Percentiles rank a stretch among this genome's conserved stretches.
These are phyloP conservation scores for Papilio xuthus DNA, from an alignment of 1,140 invertebrate species.

Conservation along the genomic window DNA sequence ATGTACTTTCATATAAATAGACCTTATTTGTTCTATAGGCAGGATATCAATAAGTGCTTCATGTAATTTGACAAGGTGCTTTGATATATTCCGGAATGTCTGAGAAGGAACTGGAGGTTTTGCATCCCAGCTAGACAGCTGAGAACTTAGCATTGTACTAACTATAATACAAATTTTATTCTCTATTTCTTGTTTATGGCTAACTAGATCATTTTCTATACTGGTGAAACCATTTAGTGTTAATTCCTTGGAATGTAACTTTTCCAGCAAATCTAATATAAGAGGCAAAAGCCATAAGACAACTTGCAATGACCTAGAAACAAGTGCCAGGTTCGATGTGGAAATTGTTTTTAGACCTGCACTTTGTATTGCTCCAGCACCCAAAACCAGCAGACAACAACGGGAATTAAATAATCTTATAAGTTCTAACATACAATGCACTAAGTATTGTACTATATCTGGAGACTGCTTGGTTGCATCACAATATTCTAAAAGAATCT, in stretches of 20 bases:
- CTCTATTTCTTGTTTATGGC: constrained; percentile 96
- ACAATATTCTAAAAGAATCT: constrained; percentile 96
- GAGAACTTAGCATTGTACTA: constrained; percentile 89
- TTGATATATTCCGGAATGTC: constrained; percentile 95
- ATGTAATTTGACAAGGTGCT: constrained; percentile 95
- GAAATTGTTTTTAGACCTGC: constrained; percentile 98
- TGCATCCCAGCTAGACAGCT: constrained; percentile 94
- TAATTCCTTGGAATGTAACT: constrained; percentile 75
- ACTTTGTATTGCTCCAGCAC: constrained; percentile 96
- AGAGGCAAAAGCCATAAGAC: constrained; percentile 90
- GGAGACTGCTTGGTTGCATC: constrained; percentile 87
- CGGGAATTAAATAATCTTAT: constrained; percentile 95
- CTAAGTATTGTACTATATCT: constrained; percentile 85
- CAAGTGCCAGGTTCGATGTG: constrained; percentile 95
- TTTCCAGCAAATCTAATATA: constrained; percentile 86
- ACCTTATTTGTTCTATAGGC: constrained; percentile 86
- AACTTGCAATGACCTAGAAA: constrained; percentile 92
- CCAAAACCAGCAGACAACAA: constrained; percentile 96
- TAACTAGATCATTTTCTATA: constrained; percentile 90
- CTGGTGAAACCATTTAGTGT: constrained; percentile 83
- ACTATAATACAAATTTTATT: constrained; percentile 95
- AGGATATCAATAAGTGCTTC: constrained; percentile 93
- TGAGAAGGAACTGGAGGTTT: constrained; percentile 97
- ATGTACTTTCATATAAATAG: constrained; percentile 92
- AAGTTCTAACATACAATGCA: constrained; percentile 93